Conservation (phyloP, 2,113 vertebrate species). For the Psilopsiagon aymara region DNA sequence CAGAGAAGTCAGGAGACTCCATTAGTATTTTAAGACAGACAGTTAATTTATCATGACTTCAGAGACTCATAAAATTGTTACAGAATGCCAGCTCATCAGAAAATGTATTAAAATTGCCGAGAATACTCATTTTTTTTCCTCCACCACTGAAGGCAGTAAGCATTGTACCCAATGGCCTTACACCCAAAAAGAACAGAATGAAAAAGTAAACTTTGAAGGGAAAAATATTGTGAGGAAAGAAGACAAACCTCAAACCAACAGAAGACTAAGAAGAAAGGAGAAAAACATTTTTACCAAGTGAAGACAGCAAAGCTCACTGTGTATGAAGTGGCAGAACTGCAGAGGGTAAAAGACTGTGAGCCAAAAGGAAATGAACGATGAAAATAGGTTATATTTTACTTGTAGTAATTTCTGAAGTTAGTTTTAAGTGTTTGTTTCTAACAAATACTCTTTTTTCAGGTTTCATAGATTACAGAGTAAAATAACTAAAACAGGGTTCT, state of each 20-base stretch:
- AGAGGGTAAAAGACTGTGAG: not conserved
- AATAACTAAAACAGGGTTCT: not conserved
- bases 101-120: not conserved
- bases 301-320: not conserved
- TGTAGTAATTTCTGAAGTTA: not conserved
- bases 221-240: not conserved
- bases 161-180: not conserved
- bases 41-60: slow-evolving; percentile 36
- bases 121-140: not conserved
- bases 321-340: not conserved
- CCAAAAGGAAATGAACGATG: not conserved
- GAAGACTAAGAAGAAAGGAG: not conserved
- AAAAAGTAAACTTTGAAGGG: not conserved
- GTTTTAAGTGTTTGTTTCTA: not conserved
- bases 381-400: not conserved
- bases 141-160: not conserved
- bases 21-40: not conserved
- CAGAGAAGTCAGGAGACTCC: not conserved
- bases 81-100: not conserved
- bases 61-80: slow-evolving; percentile 6
- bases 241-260: not conserved
- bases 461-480: not conserved
- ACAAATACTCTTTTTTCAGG: not conserved
- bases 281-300: not conserved
- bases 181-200: not conserved